Base-by-base conservation (phyloP, 2,113 vertebrate genomes). In the Rhinolophus ferrumequinum region DNA sequence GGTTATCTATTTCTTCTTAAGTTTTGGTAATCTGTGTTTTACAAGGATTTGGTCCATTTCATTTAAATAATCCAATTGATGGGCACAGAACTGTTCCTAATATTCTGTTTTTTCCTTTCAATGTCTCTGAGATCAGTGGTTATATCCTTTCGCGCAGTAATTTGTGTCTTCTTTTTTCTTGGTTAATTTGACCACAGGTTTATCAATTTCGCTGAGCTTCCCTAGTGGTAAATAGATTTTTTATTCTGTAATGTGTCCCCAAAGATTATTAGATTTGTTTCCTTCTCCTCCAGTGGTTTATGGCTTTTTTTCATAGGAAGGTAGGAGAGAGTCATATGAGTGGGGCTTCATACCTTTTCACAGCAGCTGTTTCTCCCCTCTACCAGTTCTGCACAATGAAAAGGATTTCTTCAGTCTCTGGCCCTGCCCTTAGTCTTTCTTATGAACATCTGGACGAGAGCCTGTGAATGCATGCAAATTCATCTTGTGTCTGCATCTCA, bases 61-160 rank as follows among this genome's bases (percentile, higher is more conserved):
- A 85, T 26, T 73, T 93, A 88, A 96, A 69, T 58, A 72, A 72
- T 60, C 38, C 69, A 93, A 90, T 22, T 52, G 67, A 81, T 75
- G 28, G n/a, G 4, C 8, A 72, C 16, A n/a, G 8, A 75, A 67
- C n/a, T 86, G 11, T 86, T 75, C n/a, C 38, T n/a, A 76, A 19
- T 76, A 62, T 38, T 94, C 26, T 54, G 33, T 73, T 62, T 64
- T n/a, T 80, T 50, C 33, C 56, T 75, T 38, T 75, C 28, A 87
- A 64, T 18, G 58, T 56, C 47, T 88, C 54, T 64, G 28, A 16
- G 41, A 41, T 84, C 50, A 72, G 62, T 79, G 16, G 30, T 84
- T 72, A 72, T 56, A 16, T 26, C 3, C 12, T 58, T 47, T 76
- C 22, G 62, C 67, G 35, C 6, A 62, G 21, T 66, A 73, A 95